Percentiles rank a stretch among this genome's conserved stretches.
Conservation (phyloP, 1,140 invertebrate species). For the Mactra quadrangularis region DNA sequence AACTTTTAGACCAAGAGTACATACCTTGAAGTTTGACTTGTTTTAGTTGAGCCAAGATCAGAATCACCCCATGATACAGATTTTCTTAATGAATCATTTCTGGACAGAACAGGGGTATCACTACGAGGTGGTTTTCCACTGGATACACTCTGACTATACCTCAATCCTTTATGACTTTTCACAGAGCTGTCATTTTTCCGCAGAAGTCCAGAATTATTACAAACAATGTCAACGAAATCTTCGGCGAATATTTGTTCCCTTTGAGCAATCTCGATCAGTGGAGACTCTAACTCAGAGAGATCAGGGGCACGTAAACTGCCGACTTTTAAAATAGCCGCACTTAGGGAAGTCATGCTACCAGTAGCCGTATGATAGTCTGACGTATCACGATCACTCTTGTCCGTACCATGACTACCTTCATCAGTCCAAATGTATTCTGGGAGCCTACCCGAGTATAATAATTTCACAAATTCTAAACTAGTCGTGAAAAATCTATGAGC, state of each 20-base stretch:
- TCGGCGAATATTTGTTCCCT: conserved; percentile 81
- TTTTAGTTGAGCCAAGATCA: conserved; percentile 77
- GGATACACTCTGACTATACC: conserved; percentile 54
- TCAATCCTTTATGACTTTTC: conserved; percentile 42
- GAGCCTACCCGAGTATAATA: conserved; percentile 70
- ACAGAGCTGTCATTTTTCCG: conserved; percentile 71
- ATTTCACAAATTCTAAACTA: conserved; percentile 77
- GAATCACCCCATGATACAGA: conserved; percentile 82
- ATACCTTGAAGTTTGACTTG: conserved; percentile 69
- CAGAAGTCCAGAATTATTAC: conserved; percentile 81
- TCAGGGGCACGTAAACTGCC: conserved; percentile 76
- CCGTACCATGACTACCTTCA: conserved; percentile 62
- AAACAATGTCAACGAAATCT: conserved; percentile 82
- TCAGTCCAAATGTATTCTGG: conserved; percentile 78
- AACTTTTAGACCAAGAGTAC: too few relatives aligned
- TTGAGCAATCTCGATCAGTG: conserved; percentile 77
- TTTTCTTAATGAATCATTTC: conserved; percentile 78
- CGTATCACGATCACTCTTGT: conserved; percentile 66
- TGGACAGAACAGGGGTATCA: conserved; percentile 76
- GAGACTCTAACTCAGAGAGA: conserved; percentile 75
- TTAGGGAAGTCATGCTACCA: conserved; percentile 77
- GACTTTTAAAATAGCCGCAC: conserved; percentile 74
- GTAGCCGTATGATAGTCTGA: conserved; percentile 78
- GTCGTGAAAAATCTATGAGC: conserved; percentile 80
- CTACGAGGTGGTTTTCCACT: conserved; percentile 68